phyloP scores from a whole-genome alignment of 2,113 vertebrate genomes.

The Bubalus kerabau region DNA sequence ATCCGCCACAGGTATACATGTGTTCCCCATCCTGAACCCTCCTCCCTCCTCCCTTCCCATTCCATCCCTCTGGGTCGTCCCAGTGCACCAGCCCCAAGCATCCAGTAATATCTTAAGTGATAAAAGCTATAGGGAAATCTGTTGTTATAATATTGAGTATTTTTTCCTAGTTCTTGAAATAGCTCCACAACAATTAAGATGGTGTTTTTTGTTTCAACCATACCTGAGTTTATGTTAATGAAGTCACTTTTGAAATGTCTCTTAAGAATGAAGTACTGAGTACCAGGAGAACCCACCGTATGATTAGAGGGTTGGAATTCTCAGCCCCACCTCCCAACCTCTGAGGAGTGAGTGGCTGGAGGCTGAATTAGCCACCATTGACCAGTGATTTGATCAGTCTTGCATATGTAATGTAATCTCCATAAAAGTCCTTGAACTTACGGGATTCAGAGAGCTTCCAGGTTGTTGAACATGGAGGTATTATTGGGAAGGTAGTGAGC shows the following conservation, averaged over 20 bases:
- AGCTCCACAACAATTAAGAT: background rate
- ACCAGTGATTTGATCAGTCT: background rate
- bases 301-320: background rate
- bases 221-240: background rate
- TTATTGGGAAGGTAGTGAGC: background rate
- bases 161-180: background rate
- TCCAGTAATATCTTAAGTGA: background rate
- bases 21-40: too few relatives aligned
- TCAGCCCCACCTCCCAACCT: background rate
- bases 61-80: too few relatives aligned
- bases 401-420: background rate
- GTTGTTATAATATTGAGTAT: background rate
- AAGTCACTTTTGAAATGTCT: background rate
- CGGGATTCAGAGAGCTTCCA: background rate
- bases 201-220: background rate
- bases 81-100: too few relatives aligned
- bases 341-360: background rate
- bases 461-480: background rate
- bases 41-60: too few relatives aligned
- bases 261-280: background rate
- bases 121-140: background rate
- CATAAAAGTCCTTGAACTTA: background rate
- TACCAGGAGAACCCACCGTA: background rate
- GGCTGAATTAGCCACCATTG: background rate
- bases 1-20: too few relatives aligned